These are phyloP conservation scores for Stenchaetothrips biformis DNA, from an alignment of 2,888 invertebrate species.

Conservation along the genomic window DNA sequence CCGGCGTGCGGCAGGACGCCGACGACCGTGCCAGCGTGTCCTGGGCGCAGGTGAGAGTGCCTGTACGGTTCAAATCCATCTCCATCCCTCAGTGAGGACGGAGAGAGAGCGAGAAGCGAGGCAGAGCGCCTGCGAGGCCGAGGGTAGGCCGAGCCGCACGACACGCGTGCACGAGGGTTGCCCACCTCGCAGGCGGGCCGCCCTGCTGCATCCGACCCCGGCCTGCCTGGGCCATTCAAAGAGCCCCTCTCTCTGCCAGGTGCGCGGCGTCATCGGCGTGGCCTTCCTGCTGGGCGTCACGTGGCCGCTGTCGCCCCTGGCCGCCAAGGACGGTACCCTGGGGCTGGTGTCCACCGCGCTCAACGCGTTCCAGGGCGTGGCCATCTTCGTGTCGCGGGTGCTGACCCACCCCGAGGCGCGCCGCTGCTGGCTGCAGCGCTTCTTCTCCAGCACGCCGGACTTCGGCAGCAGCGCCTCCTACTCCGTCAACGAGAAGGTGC, in stretches of 20 bases:
- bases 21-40: background rate
- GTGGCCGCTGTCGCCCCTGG: background rate
- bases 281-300: slow-evolving; percentile 18
- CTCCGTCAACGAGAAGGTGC: background rate
- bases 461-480: background rate
- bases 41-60: background rate
- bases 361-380: background rate
- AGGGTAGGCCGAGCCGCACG: too few species aligned
- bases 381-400: slow-evolving; percentile 6
- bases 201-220: too few species aligned
- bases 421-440: background rate
- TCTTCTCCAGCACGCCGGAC: background rate
- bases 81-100: background rate
- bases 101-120: background rate
- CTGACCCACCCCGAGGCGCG: background rate
- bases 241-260: background rate
- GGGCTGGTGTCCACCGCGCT: background rate
- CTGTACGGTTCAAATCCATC: too few species aligned
- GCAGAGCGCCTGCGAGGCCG: background rate
- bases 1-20: background rate
- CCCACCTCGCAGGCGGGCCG: too few species aligned
- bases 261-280: background rate
- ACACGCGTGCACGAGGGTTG: too few species aligned
- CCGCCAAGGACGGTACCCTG: background rate
- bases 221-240: too few species aligned